Conservation (phyloP, 2,797 vertebrate species). For the Mormyrops attenuatus region DNA sequence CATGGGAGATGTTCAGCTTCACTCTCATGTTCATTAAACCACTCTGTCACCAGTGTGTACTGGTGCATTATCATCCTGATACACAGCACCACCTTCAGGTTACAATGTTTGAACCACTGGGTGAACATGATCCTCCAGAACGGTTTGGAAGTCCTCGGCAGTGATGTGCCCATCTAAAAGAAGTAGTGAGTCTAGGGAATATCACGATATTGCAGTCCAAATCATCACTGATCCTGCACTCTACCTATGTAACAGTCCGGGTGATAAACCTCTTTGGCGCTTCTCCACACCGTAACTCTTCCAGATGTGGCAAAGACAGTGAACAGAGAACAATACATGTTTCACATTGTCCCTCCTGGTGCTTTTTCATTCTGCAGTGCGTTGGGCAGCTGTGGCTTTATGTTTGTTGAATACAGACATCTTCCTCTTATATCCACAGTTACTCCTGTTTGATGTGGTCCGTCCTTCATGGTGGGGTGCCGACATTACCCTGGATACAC, state of each 20-base stretch:
- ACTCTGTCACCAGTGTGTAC: not conserved
- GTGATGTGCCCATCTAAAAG: not conserved
- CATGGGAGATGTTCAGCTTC: not conserved
- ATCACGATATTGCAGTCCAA: not conserved
- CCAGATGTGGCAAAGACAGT: not conserved
- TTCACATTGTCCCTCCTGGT: not conserved
- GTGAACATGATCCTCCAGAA: not conserved
- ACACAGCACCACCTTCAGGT: not conserved
- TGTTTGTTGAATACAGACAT: not conserved
- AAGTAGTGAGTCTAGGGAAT: not conserved
- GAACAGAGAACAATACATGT: not conserved
- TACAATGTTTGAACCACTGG: not conserved
- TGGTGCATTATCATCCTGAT: not conserved
- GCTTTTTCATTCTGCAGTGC: not conserved
- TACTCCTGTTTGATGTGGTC: not conserved
- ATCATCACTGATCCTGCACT: not conserved
- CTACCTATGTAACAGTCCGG: not conserved
- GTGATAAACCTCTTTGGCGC: not conserved
- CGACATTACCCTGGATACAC: not conserved
- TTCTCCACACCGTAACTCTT: not conserved
- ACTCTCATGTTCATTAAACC: not conserved
- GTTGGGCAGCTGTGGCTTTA: not conserved
- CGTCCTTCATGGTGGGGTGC: not conserved
- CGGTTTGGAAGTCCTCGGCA: not conserved
- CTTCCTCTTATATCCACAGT: not conserved